Conservation (phyloP, 2,113 vertebrate genomes). For the Haemorhous mexicanus region DNA sequence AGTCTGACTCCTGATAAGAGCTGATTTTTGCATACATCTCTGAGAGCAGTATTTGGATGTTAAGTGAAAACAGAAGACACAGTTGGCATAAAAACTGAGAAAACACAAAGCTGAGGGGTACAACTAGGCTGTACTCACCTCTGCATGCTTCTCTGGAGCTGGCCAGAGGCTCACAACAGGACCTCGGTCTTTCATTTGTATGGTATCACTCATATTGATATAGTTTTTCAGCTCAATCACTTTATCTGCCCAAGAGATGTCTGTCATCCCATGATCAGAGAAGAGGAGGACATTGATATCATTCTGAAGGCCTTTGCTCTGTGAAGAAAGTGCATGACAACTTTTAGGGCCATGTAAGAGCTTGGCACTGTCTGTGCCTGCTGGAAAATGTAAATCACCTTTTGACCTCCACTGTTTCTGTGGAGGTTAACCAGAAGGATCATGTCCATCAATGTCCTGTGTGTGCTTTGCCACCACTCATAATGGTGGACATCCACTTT, state of each 20-base stretch:
- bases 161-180: slow-evolving; percentile 93
- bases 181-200: slow-evolving; percentile 89
- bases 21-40: background rate
- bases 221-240: slow-evolving; percentile 86
- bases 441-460: fast-evolving
- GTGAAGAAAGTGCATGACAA: background rate
- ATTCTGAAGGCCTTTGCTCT: slow-evolving; percentile 81
- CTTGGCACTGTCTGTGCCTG: background rate
- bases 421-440: background rate
- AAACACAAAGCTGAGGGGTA: background rate
- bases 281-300: slow-evolving; percentile 87
- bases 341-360: background rate
- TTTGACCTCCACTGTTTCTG: background rate
- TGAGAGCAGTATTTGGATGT: background rate
- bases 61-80: background rate
- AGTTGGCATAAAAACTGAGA: background rate
- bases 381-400: background rate
- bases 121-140: slow-evolving; percentile 63
- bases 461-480: background rate
- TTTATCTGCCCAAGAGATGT: slow-evolving; percentile 88
- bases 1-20: background rate
- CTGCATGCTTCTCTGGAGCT: slow-evolving; percentile 62
- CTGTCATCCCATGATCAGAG: slow-evolving; percentile 96
- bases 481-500: background rate
- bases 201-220: slow-evolving; percentile 79